Conservation (phyloP, 2,888 invertebrate species). For the Hymenopus coronatus region DNA sequence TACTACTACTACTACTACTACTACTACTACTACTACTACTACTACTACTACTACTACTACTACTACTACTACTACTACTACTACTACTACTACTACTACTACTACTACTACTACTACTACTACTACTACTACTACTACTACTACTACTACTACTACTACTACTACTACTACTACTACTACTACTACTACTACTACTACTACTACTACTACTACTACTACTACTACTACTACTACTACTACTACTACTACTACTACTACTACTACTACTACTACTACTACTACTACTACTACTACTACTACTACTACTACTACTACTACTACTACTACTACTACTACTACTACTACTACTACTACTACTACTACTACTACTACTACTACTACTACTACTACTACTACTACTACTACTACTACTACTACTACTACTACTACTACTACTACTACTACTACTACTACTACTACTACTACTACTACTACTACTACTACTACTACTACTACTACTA, state of each 20-base stretch:
- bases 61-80: background rate
- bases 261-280: background rate
- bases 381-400: background rate
- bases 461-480: background rate
- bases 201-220: background rate
- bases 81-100: background rate
- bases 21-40: background rate
- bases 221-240: background rate
- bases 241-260: background rate
- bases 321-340: background rate
- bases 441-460: background rate
- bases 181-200: background rate
- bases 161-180: background rate
- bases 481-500: background rate
- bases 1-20: background rate
- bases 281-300: background rate
- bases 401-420: background rate
- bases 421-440: background rate
- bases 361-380: background rate
- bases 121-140: background rate
- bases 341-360: background rate
- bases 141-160: background rate
- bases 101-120: background rate
- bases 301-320: background rate
- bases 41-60: background rate